Base-by-base conservation (phyloP, 2,797 vertebrate species). In the Platyrinchus mystaceus region DNA sequence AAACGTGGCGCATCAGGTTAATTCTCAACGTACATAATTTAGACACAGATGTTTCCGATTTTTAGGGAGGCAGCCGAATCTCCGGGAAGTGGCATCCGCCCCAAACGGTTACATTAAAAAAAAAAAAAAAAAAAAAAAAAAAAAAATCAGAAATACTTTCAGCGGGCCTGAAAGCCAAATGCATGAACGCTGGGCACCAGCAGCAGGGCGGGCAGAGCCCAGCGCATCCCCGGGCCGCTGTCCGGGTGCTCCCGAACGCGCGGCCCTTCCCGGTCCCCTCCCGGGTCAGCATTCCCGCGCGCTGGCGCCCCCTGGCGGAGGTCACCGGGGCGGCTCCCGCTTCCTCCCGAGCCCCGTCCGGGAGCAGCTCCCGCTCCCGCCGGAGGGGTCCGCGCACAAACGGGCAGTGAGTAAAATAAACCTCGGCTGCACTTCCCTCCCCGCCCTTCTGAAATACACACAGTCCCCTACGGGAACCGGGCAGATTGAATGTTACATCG, bases 381-480 rank as follows among this genome's bases (percentile, higher is more conserved):
- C n/a, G 13, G 10, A 24, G 37, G 12, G 52, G 4, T 37, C 14
- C 6, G 14, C 44, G 28, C 43, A 22, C 7, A 30, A 44, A 15
- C 34, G 60, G 62, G 30, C 10, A 27, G 20, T 3, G 16, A 63
- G 27, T 27, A 21, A 49, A 53, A 30, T 2, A 37, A 83, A 62
- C 20, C 34, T 4, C 1, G 2, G 7, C 18, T n/a, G 6, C 0
- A 10, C 0, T 0, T 19, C 49, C 59, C 43, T 69, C 58, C 37
- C 18, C 24, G 23, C 7, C 50, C 59, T 69, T 34, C 9, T 5
- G 32, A 87, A 87, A 78, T 3, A 32, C 18, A n/a, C 39, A 10
- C 46, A 21, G 24, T 49, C 17, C 24, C 56, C 27, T 16, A 13
- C 5, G 5, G 7, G 43, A 78, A 28, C 17, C 7, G 34, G 14